phyloP scores from a whole-genome alignment of 2,888 invertebrate species.

The Drosophila multiciliata region DNA sequence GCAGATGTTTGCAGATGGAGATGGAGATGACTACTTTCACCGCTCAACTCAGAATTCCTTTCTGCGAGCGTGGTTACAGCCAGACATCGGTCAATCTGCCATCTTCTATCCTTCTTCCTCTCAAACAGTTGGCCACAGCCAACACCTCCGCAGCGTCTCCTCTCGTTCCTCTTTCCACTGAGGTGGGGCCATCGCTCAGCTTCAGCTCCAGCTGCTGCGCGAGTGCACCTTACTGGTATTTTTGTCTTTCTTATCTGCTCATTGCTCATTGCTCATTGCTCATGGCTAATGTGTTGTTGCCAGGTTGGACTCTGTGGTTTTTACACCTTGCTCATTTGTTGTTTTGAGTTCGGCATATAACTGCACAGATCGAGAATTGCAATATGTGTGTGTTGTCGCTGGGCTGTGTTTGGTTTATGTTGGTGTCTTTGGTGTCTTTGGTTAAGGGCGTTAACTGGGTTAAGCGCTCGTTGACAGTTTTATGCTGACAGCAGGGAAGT shows the following conservation, averaged over 20 bases:
- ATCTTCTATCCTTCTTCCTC: conserved; percentile 18
- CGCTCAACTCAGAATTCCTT: conserved; percentile 68
- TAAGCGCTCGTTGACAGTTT: conserved; percentile 76
- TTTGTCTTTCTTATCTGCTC: conserved; percentile 58
- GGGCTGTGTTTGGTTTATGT: conserved; percentile 9
- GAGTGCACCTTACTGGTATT: conserved; percentile 55
- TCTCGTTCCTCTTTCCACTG: conserved; percentile 13
- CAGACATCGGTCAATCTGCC: conserved; percentile 72
- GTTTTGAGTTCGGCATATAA: conserved; percentile 12
- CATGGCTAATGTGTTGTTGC: conserved; percentile 12
- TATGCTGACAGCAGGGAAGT: conserved; percentile 56
- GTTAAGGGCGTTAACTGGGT: conserved; percentile 77
- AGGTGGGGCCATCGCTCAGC: conserved; percentile 70
- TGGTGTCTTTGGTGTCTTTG: conserved; percentile 38
- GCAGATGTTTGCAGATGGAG: conserved; percentile 47
- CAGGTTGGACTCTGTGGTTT: conserved; percentile 49
- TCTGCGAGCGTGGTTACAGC: conserved; percentile 41
- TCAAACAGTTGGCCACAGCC: conserved; percentile 54
- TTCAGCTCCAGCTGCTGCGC: conserved; percentile 22
- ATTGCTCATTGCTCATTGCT: conserved; percentile 61
- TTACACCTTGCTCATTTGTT: conserved; percentile 45
- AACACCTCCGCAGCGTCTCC: conserved; percentile 62
- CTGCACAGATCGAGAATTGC: conserved; percentile 40
- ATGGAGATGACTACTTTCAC: conserved; percentile 75
- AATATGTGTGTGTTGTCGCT: conserved; percentile 13